A percentile compares a stretch with the other conserved stretches of the same genome.
phyloP scores from a whole-genome alignment of 2,888 invertebrate genomes.

The Harpalus rufipes region DNA sequence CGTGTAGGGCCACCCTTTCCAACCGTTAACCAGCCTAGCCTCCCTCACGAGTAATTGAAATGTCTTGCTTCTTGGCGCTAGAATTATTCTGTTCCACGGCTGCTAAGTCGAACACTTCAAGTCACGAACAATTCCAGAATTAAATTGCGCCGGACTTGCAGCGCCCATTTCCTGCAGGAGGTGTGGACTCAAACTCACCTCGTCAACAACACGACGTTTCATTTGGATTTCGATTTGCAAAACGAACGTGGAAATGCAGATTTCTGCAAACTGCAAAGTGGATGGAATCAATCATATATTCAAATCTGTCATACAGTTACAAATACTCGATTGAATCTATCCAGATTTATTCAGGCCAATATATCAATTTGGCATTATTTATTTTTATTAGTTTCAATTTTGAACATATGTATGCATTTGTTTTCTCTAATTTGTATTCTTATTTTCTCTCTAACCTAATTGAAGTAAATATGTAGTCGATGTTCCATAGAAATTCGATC shows the following conservation, averaged over 20 bases:
- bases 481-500: no score
- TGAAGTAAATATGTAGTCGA: no score
- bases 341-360: background rate
- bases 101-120: conserved; percentile 62
- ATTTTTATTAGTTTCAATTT: background rate
- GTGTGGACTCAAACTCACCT: background rate
- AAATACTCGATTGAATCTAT: background rate
- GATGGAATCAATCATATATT: background rate
- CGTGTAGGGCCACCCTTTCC: conserved; percentile 7
- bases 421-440: background rate
- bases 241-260: conserved; percentile 5
- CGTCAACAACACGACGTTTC: background rate
- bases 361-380: background rate
- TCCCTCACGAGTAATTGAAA: conserved; percentile 56
- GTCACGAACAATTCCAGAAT: conserved; percentile 63
- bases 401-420: background rate
- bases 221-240: conserved; percentile 7
- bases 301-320: background rate
- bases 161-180: conserved; percentile 21
- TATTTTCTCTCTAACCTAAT: background rate
- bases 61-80: conserved; percentile 57
- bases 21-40: background rate
- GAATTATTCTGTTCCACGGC: conserved; percentile 60
- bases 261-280: background rate
- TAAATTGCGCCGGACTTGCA: conserved; percentile 58